Conservation (phyloP, 2,888 invertebrate genomes). For the Drosophila macrothrix region DNA sequence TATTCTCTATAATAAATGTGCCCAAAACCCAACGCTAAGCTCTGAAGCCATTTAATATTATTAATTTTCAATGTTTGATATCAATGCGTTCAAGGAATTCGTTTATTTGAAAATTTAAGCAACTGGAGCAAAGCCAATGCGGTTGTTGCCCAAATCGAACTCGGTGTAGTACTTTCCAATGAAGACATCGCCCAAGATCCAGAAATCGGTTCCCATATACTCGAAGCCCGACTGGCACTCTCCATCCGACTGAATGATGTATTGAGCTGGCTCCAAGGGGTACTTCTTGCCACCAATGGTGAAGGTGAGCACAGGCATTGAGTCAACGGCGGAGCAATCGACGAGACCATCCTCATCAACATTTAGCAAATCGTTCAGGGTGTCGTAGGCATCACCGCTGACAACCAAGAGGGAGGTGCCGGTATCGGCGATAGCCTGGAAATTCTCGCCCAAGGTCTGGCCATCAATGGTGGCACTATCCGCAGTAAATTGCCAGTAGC, state of each 20-base stretch:
- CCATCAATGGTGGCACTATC: constrained; percentile 87
- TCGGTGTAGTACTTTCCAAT: constrained; percentile 97
- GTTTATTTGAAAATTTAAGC: constrained; percentile 81
- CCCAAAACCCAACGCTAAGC: background rate
- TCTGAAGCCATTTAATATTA: background rate
- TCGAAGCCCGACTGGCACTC: constrained; percentile 96
- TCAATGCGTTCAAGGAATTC: background rate
- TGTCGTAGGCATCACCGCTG: constrained; percentile 33
- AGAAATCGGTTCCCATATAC: constrained; percentile 92
- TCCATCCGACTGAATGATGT: constrained; percentile 88
- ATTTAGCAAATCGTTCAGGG: constrained; percentile 33
- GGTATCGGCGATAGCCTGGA: constrained; percentile 94
- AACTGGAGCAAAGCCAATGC: constrained; percentile 93
- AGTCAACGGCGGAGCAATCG: constrained; percentile 91
- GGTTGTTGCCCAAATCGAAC: constrained; percentile 94
- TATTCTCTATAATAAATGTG: background rate
- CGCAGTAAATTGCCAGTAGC: constrained; percentile 99
- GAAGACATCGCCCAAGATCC: constrained; percentile 99
- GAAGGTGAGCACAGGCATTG: constrained; percentile 92
- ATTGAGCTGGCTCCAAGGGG: constrained; percentile 91
- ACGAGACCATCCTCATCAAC: constrained; percentile 85
- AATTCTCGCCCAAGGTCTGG: constrained; percentile 85
- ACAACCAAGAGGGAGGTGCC: constrained; percentile 97
- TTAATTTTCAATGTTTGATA: background rate
- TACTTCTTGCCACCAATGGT: constrained; percentile 90